These are phyloP conservation scores for Pseudochromis fuscus DNA, from an alignment of 2,797 vertebrate species.

Conservation along the genomic window DNA sequence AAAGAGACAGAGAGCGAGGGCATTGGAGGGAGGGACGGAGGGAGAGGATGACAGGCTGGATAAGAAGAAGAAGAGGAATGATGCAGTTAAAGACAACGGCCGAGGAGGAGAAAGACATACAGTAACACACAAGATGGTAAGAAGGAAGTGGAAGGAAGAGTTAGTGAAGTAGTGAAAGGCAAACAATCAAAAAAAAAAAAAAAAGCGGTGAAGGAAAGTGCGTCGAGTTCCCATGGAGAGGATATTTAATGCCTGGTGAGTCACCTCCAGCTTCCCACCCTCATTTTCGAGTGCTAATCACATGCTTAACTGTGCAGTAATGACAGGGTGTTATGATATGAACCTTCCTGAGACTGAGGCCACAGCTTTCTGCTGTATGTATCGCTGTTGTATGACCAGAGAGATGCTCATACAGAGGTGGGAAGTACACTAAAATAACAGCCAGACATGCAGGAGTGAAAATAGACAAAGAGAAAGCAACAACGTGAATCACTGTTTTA, in stretches of 20 bases:
- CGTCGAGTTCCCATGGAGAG: not conserved
- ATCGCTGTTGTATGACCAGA: conserved; percentile 17
- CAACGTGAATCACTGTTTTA: too few relatives aligned
- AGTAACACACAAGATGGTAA: conserved; percentile 2
- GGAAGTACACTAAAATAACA: too few relatives aligned
- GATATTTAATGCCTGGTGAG: conserved; percentile 8
- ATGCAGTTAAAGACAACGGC: conserved; percentile 34
- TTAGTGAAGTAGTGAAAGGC: not conserved
- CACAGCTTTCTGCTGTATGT: not conserved
- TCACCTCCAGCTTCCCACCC: conserved; percentile 17
- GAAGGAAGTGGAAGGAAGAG: conserved; percentile 2
- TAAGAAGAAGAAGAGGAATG: conserved; percentile 51
- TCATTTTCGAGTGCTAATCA: conserved; percentile 37
- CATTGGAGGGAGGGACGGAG: conserved; percentile 12
- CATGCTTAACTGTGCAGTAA: conserved; percentile 22
- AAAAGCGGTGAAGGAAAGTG: conserved; percentile 8
- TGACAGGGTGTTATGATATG: conserved; percentile 16
- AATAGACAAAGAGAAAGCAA: too few relatives aligned
- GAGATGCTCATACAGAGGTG: conserved; percentile 8
- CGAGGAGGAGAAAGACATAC: conserved; percentile 26
- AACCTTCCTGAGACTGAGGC: not conserved
- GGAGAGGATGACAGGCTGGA: conserved; percentile 39
- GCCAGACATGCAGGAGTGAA: too few relatives aligned
- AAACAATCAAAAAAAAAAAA: not conserved
- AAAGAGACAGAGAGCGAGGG: conserved; percentile 43